Base-by-base conservation (phyloP, 2,888 invertebrate species). In the Drosophila longiperda region DNA sequence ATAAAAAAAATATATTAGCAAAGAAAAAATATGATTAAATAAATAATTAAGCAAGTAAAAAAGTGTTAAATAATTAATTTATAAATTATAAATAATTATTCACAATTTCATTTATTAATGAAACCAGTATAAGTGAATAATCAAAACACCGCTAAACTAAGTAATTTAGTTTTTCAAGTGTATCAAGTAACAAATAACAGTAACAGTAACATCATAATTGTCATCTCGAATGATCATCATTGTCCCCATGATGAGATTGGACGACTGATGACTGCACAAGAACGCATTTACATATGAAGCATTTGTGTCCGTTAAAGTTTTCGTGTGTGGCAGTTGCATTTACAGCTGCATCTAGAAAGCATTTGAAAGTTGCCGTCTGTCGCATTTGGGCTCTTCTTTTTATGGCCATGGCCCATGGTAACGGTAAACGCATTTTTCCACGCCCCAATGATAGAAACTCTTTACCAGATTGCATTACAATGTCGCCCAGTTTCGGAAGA, bases 291-390 rank as follows among this genome's bases (percentile, higher is more conserved):
- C 78, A 85, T 85, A 63, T 68, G 65, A 60, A 62, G 17, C 45
- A 73, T 50, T 38, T 75, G 34, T 42, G 34, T 20, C 34, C 53
- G 40, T 49, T 17, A 52, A 64, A 17, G 42, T 58, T 60, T 60
- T 42, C 52, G 80, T 87, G 86, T 84, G 88, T 88, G 88, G 86
- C 88, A 88, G 83, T 76, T 83, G 86, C 86, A 73, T 85, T 87
- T 80, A 85, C 86, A 76, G 88, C 88, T 82, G 45, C 23, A 65
- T 64, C 67, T 50, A 55, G 65, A 61, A 70, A 42, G 66, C 68
- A 78, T 75, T 75, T 87, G 70, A 71, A 79, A 75, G 73, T 54
- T 62, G 68, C 79, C 79, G 75, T 80, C 78, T 55, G 67, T 58
- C 49, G 78, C 32, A 72, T 79, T 75, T 67, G 49, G 64, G 54